Evolutionary conservation across 2,797 vertebrate species (phyloP).

Genomic region (Dermochelys coriacea): DNA sequence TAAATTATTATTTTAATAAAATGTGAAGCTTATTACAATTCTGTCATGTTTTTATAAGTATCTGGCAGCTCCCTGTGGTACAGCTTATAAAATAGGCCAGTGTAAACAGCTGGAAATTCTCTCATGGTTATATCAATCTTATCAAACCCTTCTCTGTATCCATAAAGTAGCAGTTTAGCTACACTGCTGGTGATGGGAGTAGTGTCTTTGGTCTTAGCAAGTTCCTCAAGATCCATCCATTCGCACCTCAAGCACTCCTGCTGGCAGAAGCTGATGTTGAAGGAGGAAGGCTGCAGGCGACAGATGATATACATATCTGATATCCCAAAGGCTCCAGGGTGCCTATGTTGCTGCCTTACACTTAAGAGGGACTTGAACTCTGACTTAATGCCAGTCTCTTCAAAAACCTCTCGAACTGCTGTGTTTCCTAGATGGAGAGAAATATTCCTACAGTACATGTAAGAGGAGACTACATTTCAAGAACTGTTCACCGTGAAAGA

Average conservation of each 20-base stretch:
- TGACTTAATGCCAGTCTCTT: constrained; percentile 93
- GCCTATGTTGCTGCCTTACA: constrained; percentile 92
- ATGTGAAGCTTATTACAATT: constrained; percentile 62
- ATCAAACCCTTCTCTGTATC: constrained; percentile 88
- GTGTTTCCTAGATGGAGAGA: constrained; percentile 85
- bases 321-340: constrained; percentile 92
- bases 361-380: constrained; percentile 94
- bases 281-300: constrained; percentile 88
- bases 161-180: constrained; percentile 88
- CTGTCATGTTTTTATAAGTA: constrained; percentile 55
- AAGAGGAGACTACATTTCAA: background rate
- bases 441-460: background rate
- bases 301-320: constrained; percentile 96
- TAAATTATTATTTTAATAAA: constrained; percentile 42
- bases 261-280: constrained; percentile 89
- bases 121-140: constrained; percentile 88
- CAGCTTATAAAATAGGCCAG: constrained; percentile 90
- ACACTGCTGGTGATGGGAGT: constrained; percentile 90
- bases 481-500: background rate
- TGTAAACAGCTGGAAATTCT: constrained; percentile 88
- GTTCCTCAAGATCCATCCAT: constrained; percentile 88
- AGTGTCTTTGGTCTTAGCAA: constrained; percentile 77
- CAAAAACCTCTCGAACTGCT: constrained; percentile 93
- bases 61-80: constrained; percentile 89
- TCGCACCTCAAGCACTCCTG: constrained; percentile 92